Evolutionary conservation across 1,140 invertebrate genomes (phyloP), one percentile per base, ranked within the genome.

Genomic region (Cepaea nemoralis): DNA sequence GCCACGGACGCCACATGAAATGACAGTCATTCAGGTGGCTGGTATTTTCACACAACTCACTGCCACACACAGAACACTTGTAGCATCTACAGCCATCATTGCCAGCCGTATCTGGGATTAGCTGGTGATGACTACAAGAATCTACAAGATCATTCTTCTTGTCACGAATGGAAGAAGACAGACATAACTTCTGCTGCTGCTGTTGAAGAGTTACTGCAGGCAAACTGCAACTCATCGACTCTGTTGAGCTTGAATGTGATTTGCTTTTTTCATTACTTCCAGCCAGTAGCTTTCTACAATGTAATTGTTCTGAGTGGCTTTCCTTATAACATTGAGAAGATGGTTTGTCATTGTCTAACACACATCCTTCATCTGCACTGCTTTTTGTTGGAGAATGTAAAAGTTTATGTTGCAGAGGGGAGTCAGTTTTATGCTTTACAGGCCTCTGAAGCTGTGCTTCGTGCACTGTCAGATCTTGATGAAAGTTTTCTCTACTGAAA

Each of bases 1-100:
- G 31, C 48, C 75, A 77, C n/a, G 48, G 75, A 5, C 50, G 48
- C 75, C 75, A 63, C 71, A 74, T 74, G 37, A n/a, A 42, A 73
- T 73, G 37, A 33, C 8, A 35, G 27, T 63, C 59, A 63, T 2
- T 1, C 5, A 31, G 1, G 27, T 31, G n/a, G 27, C 5, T 31
- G 59, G 45, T 19, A 48, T 63, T 31, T 31, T 63, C n/a, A 63
- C 1, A 31, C 10, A 27, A 63, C 16, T 31, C 27, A 31, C 59
- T 14, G 22, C 6, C 19, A 63, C 55, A 59, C 19, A 19, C 19
- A 10, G 50, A 55, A 55, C 5, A 55, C 50, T 5, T 55, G 19
- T 24, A 55, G n/a, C 3, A 55, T 55, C n/a, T 14, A 22, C n/a
- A 1, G 22, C 8, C 22, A 55, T 19, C 50, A 55, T 12, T 12